Evolutionary conservation across 2,888 invertebrate species (phyloP), one percentile per base, ranked within the genome.

Genomic region (Drosophila birchii): DNA sequence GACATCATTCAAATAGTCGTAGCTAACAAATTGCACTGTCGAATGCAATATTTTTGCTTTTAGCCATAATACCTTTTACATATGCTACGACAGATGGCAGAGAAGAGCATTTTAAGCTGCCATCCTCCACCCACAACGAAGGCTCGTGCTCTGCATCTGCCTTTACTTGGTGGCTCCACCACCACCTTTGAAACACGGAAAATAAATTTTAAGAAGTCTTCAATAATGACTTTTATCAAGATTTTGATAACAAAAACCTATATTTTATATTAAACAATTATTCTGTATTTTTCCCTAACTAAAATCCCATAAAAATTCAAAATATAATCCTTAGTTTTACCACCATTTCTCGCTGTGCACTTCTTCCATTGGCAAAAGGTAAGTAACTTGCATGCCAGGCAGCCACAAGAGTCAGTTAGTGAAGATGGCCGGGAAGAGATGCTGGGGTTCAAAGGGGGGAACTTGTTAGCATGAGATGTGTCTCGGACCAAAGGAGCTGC

Each of bases 21-120:
- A 58, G 80, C 87, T 88, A 88, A 88, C 87, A 90, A 88, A 88
- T 88, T 89, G 90, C 90, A 88, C 87, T 88, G 88, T 88, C 90
- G 87, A 90, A 81, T 86, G 88, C 87, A 88, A 88, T 88, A 88
- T 88, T 88, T 90, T 86, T 84, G 81, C 86, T 86, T 88, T 89
- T 86, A 85, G 88, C 86, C 78, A 80, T 86, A 86, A 89, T 86
- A 87, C 89, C 88, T 87, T 84, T 89, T 87, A 87, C 86, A 89
- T 89, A 87, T 87, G 89, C 86, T 73, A 75, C 79, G 83, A 85
- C 86, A 78, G 81, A 71, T 62, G 66, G 68, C 61, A 43, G 64
- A 54, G 64, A 55, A 68, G 57, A 66, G 71, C 61, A 82, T 79
- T 67, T 75, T 74, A 75, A 69, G 74, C 74, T 80, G 41, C 72